Percentiles rank a stretch among this genome's conserved stretches.
Conservation (phyloP, 1,140 invertebrate genomes). For the Andricus grossulariae region DNA sequence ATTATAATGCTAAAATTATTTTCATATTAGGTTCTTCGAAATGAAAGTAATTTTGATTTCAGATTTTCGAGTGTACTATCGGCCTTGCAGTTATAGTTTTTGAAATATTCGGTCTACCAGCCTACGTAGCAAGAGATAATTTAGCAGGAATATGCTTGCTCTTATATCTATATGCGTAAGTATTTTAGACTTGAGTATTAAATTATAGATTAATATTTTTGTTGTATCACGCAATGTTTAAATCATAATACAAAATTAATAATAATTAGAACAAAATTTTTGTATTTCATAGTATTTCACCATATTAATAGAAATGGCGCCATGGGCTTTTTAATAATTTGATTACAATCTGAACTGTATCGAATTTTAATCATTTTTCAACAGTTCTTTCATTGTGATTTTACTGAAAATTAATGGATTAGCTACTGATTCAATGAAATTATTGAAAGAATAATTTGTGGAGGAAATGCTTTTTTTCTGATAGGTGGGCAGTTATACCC, state of each 20-base stretch:
- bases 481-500: conserved; percentile 75
- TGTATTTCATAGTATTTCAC: too few species aligned
- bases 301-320: too few species aligned
- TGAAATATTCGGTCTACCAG: conserved; percentile 79
- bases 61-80: conserved; percentile 76
- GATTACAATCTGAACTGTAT: too few species aligned
- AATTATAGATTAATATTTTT: too few species aligned
- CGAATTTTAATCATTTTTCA: too few species aligned
- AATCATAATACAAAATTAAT: too few species aligned
- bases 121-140: conserved; percentile 80
- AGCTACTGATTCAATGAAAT: too few species aligned
- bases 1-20: conserved; percentile 18
- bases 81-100: conserved; percentile 77
- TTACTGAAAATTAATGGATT: too few species aligned
- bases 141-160: conserved; percentile 78
- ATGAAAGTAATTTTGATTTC: conserved; percentile 34
- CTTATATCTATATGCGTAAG: conserved; percentile 79
- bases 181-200: neutral
- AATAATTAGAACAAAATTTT: too few species aligned
- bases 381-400: too few species aligned
- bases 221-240: too few species aligned
- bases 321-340: too few species aligned
- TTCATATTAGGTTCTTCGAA: neutral
- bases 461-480: conserved; percentile 23
- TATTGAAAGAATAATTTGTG: neutral